Evolutionary conservation across 2,888 invertebrate species (phyloP), one percentile per base, ranked within the genome.

Genomic region (Odontomyia ornata): DNA sequence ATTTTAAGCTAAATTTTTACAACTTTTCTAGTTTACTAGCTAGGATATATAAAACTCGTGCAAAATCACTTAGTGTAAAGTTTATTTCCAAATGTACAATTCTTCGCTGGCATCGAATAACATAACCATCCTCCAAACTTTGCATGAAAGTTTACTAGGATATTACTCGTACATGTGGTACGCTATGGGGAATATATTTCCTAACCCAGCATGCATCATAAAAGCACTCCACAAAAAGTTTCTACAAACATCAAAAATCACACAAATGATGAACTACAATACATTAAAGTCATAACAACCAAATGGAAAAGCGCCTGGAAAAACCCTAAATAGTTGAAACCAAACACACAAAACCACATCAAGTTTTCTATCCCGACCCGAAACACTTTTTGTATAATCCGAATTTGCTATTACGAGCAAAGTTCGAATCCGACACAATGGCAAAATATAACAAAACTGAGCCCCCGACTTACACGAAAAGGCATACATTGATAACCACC

Each of bases 1-100:
- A 69, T 76, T 75, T 75, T 46, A 43, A 73, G 73, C 36, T 27
- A 73, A 46, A 47, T n/a, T 25, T 9, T 36, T n/a, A n/a, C n/a
- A n/a, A n/a, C n/a, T n/a, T n/a, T n/a, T n/a, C n/a, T n/a, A n/a
- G n/a, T n/a, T n/a, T n/a, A n/a, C n/a, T n/a, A n/a, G n/a, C n/a
- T n/a, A n/a, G n/a, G n/a, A n/a, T n/a, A n/a, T n/a, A n/a, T n/a
- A n/a, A n/a, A n/a, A n/a, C n/a, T n/a, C n/a, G n/a, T n/a, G n/a
- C n/a, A n/a, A n/a, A n/a, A n/a, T n/a, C n/a, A n/a, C n/a, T n/a
- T n/a, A n/a, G n/a, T n/a, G n/a, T n/a, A n/a, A n/a, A n/a, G n/a
- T n/a, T n/a, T n/a, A n/a, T n/a, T n/a, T 36, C 5, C 36, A 9
- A 36, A 9, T 36, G 36, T 36, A 36, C n/a, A n/a, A n/a, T 36